Conservation (phyloP, 2,113 vertebrate species). For the Poeciliopsis occidentalis region DNA sequence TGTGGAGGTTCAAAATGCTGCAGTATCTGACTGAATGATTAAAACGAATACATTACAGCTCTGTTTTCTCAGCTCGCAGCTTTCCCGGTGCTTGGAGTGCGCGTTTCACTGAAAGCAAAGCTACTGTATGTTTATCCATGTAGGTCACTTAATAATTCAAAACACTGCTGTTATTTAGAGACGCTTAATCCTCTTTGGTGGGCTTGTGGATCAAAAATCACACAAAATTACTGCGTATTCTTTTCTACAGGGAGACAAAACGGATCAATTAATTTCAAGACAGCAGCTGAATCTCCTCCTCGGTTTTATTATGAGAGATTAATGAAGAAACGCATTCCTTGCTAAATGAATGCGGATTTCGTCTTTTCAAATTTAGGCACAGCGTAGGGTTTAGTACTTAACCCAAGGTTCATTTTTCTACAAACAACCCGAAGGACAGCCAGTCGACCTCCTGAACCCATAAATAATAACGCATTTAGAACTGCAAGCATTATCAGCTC, state of each 20-base stretch:
- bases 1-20: conserved; percentile 56
- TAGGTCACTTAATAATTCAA: conserved; percentile 66
- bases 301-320: conserved; percentile 16
- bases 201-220: conserved; percentile 27
- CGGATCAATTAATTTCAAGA: conserved; percentile 58
- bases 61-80: conserved; percentile 27
- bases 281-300: conserved; percentile 40
- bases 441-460: neutral
- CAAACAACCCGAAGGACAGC: neutral
- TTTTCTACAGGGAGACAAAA: conserved; percentile 49
- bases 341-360: neutral
- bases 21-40: conserved; percentile 64
- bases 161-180: conserved; percentile 47
- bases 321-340: conserved; percentile 31
- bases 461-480: neutral
- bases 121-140: conserved; percentile 35
- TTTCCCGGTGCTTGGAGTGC: conserved; percentile 19
- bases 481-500: neutral
- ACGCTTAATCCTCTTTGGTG: conserved; percentile 45
- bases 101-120: neutral
- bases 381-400: neutral
- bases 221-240: conserved; percentile 47
- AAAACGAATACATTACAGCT: conserved; percentile 63
- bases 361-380: neutral
- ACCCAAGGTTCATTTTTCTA: neutral